Conservation (phyloP, 2,113 vertebrate species). For the Pica pica region DNA sequence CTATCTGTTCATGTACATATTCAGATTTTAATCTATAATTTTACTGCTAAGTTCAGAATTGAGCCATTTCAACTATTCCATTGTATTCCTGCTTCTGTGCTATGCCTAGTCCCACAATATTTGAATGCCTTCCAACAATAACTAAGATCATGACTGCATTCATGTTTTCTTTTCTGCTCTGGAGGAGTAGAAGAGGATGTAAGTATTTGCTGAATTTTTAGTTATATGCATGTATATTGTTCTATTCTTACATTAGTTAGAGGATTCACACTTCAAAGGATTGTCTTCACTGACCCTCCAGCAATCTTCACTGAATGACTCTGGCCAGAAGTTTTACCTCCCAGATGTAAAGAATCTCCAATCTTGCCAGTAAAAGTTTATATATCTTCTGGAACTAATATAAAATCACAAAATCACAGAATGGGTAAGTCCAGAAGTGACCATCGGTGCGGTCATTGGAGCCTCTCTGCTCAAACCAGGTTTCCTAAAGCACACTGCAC, state of each 20-base stretch:
- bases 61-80: neutral
- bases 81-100: neutral
- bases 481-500: neutral
- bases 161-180: neutral
- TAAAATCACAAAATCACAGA: neutral
- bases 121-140: neutral
- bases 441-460: fast-evolving
- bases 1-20: neutral
- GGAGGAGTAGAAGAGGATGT: neutral
- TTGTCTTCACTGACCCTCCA: neutral
- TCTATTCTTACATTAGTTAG: neutral
- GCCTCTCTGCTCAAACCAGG: neutral
- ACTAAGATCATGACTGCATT: neutral
- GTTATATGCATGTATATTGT: fast-evolving
- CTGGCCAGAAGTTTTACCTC: neutral
- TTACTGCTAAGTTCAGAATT: neutral
- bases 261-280: neutral
- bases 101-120: neutral
- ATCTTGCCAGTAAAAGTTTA: neutral
- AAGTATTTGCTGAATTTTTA: neutral
- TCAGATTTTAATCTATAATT: neutral
- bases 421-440: neutral
- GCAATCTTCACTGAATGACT: neutral
- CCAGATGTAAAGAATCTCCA: neutral
- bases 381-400: neutral